Percentiles rank a stretch among this genome's conserved stretches.
Conservation (phyloP, 2,797 vertebrate genomes). For the Leptatherina wallacei region DNA sequence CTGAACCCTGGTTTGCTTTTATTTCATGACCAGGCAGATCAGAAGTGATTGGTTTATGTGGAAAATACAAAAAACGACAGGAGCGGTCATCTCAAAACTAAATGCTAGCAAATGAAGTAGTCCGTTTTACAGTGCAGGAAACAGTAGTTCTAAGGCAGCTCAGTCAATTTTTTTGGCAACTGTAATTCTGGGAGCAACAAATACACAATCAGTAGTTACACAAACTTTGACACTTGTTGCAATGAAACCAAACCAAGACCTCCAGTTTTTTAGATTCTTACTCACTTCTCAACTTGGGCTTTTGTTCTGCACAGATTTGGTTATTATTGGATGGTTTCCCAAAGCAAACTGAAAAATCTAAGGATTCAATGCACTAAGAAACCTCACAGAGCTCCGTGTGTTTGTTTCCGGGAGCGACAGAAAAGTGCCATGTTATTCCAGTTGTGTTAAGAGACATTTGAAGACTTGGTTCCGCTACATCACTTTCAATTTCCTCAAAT, state of each 20-base stretch:
- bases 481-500: conserved; percentile 5
- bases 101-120: conserved; percentile 18
- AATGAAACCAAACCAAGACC: neutral
- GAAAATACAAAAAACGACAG: conserved; percentile 2
- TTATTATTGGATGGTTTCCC: neutral
- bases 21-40: neutral
- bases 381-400: neutral
- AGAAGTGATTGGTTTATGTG: conserved; percentile 6
- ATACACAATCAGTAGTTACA: conserved; percentile 77
- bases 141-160: conserved; percentile 51
- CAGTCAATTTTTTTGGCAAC: conserved; percentile 24
- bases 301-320: conserved; percentile 5
- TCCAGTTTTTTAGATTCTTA: conserved; percentile 24
- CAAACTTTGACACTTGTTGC: conserved; percentile 17
- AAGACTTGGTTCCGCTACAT: neutral
- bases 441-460: conserved; percentile 7
- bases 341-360: neutral
- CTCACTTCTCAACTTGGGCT: neutral
- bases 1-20: neutral
- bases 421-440: conserved; percentile 34
- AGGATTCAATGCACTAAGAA: neutral
- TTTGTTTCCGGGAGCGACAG: neutral
- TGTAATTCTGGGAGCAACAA: conserved; percentile 17
- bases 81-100: neutral
- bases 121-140: conserved; percentile 47